Base-by-base conservation (phyloP, 2,888 invertebrate species). In the Melikaiella ostensackeni region DNA sequence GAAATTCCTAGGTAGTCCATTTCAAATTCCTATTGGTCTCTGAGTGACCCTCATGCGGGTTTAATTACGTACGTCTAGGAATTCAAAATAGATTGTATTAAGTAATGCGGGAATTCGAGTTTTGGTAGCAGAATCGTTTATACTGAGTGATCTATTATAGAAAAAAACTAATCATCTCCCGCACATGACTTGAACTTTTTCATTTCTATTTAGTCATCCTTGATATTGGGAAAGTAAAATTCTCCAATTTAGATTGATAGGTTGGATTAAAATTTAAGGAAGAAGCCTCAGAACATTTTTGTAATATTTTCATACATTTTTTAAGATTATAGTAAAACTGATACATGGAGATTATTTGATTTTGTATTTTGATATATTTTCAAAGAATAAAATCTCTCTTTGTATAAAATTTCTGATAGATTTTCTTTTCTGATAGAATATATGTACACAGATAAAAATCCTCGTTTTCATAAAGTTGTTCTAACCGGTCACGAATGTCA, bases 1-100 rank as follows among this genome's bases (percentile, higher is more conserved):
- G 46, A 66, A 46, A 66, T 66, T 66, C 66, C 46, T 66, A 50
- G 46, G 27, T 46, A 46, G 46, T 30, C 27, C 8, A 66, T 66
- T 46, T 66, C 46, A 46, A 66, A 66, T 66, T 66, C 46, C 66
- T 66, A 46, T 64, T 27, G 46, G 46, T n/a, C 42, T 30, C 46
- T 46, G 66, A 27, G 42, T 66, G 46, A 66, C 66, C 46, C 27
- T 66, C 42, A 66, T 66, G 66, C 66, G 66, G 66, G 66, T 42
- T 50, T 66, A 66, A 66, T 66, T 66, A 66, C 27, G 42, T 27
- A 66, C 46, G 13, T 35, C 24, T n/a, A 21, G 11, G 27, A 24
- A 50, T 19, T 42, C 27, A 66, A 46, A 66, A 66, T 42, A 66
- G 9, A 66, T 46, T 66, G 7, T 66, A 66, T 66, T 46, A 30